Evolutionary conservation across 1,140 invertebrate species (phyloP).

Genomic region (Lordiphosa clarofinis): DNA sequence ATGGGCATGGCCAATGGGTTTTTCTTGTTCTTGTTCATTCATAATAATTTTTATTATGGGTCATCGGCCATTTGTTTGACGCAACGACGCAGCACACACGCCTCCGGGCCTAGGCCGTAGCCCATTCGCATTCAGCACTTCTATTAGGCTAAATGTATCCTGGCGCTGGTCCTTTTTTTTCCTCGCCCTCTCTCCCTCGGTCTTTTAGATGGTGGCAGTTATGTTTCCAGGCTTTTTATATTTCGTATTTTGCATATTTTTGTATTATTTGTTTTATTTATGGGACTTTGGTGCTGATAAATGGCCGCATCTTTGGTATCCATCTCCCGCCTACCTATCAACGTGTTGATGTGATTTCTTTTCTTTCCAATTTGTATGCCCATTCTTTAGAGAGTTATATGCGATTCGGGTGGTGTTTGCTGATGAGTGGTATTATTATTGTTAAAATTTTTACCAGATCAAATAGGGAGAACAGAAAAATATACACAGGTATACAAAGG

Average conservation of each 20-base stretch:
- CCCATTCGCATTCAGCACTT: slow-evolving; percentile 68
- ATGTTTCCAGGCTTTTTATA: slow-evolving; percentile 51
- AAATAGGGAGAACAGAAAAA: too few relatives aligned
- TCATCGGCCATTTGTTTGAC: slow-evolving; percentile 76
- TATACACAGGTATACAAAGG: too few relatives aligned
- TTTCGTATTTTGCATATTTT: slow-evolving; percentile 71
- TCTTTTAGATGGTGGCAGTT: slow-evolving; percentile 8
- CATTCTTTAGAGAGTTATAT: background rate
- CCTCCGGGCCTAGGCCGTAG: slow-evolving; percentile 28
- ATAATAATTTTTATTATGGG: slow-evolving; percentile 78
- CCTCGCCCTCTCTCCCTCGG: slow-evolving; percentile 4
- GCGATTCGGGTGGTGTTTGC: too few relatives aligned
- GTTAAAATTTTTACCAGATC: too few relatives aligned
- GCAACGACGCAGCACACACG: slow-evolving; percentile 29
- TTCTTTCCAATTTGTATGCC: slow-evolving; percentile 2
- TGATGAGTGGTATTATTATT: too few relatives aligned
- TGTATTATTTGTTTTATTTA: slow-evolving; percentile 77
- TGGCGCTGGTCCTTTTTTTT: slow-evolving; percentile 29
- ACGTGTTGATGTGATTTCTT: slow-evolving; percentile 72
- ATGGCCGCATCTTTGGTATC: slow-evolving; percentile 47
- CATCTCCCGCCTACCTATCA: slow-evolving; percentile 46
- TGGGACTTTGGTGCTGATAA: slow-evolving; percentile 66
- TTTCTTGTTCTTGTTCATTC: slow-evolving; percentile 69
- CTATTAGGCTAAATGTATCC: slow-evolving; percentile 71
- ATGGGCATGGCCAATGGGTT: slow-evolving; percentile 52